A percentile compares a stretch with the other conserved stretches of the same genome.
Evolutionary conservation across 53 echinoderm and acorn worm species (phyloP).

Genomic region (Luidia sarsii): DNA sequence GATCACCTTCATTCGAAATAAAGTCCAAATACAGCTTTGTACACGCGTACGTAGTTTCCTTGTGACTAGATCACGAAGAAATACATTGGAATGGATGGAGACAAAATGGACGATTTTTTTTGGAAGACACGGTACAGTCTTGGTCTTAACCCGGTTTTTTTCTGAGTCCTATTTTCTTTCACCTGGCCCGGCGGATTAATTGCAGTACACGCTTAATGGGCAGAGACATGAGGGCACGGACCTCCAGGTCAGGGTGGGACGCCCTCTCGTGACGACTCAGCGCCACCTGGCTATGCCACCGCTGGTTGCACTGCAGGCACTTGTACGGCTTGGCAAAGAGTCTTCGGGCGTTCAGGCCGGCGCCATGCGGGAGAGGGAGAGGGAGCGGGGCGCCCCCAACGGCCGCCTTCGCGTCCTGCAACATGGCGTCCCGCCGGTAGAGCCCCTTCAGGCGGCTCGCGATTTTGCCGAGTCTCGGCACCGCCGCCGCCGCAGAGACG

Average conservation of each 20-base stretch:
- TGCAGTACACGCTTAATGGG: conserved; percentile 15
- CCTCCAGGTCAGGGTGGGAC: conserved; percentile 36
- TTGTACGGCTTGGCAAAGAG: conserved; percentile 27
- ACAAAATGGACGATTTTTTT: too few relatives aligned
- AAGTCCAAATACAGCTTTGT: too few relatives aligned
- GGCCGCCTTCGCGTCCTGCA: background rate
- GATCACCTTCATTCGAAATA: too few relatives aligned
- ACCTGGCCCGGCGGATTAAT: background rate
- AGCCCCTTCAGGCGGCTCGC: background rate
- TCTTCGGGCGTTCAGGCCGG: background rate
- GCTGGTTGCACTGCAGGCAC: conserved; percentile 20
- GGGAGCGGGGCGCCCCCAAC: background rate
- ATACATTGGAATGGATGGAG: too few relatives aligned
- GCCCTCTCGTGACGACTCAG: conserved; percentile 33
- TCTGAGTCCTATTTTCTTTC: too few relatives aligned
- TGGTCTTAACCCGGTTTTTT: too few relatives aligned
- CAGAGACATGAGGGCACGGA: conserved; percentile 12
- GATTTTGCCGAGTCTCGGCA: background rate
- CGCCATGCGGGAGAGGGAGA: too few relatives aligned
- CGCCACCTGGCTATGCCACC: conserved; percentile 21
- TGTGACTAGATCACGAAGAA: too few relatives aligned
- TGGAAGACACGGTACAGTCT: too few relatives aligned
- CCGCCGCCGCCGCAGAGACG: background rate
- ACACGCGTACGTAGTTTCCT: too few relatives aligned
- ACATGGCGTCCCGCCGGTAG: background rate